Evolutionary conservation across 2,113 vertebrate species (phyloP), one percentile per base, ranked within the genome.

Genomic region (Dipodomys merriami): DNA sequence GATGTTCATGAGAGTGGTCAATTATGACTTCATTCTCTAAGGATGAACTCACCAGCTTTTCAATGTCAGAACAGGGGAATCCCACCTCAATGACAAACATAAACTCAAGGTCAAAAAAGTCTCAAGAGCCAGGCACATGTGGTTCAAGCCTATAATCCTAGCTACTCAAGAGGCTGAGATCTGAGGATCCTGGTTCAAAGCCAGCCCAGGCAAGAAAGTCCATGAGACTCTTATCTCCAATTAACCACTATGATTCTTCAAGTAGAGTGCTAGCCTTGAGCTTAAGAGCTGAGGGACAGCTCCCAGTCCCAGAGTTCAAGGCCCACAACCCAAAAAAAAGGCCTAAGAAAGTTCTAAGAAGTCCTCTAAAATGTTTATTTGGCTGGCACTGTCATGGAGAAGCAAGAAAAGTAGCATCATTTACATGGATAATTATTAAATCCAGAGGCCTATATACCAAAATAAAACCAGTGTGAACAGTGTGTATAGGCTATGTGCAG

Each of bases 41-140:
- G 78, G 79, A 95, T 88, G 95, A 95, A 83, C n/a, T 92, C 94
- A 83, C 18, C 74, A 91, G 27, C 29, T 79, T 93, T 67, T 95
- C 90, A 91, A 12, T 44, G 39, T 86, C 82, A 83, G 39, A 79
- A 71, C 29, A 89, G 57, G 4, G 5, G 73, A 95, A 76, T 81
- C 49, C 67, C 76, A 73, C 69, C 80, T 95, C 94, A 93, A 67
- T 77, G 82, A 68, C 64, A 88, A 95, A 93, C 25, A 92, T 53
- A 94, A 91, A 19, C 33, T 91, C 46, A 69, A 90, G 72, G n/a
- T 87, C 46, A 82, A 82, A 95, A 83, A 60, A 57, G 53, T 57
- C 53, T 39, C 39, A 39, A 39, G 39, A 39, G 39, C 39, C 39
- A 39, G 39, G 39, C 39, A 39, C 39, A 39, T 39, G 39, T 39